Conservation (phyloP, 2,113 vertebrate genomes). For the Martes martes region DNA sequence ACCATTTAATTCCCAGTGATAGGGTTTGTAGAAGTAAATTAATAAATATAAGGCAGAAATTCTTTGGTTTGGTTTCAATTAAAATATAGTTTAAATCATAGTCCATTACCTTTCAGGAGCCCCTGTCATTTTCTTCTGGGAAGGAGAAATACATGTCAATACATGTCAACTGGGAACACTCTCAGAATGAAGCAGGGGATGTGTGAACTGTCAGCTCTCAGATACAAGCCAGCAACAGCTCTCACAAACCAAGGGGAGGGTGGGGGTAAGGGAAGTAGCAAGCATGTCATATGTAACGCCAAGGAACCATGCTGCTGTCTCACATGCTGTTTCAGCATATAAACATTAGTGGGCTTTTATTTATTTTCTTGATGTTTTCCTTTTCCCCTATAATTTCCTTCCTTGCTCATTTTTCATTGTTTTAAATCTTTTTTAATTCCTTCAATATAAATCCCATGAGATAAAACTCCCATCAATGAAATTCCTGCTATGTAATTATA, state of each 20-base stretch:
- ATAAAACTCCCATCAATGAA: background rate
- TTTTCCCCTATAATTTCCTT: background rate
- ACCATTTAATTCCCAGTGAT: background rate
- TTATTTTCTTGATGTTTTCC: background rate
- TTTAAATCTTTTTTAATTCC: background rate
- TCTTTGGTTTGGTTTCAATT: constrained; percentile 24
- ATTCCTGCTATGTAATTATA: background rate
- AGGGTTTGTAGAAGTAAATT: background rate
- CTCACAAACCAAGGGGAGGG: background rate
- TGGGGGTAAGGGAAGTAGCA: too few relatives aligned
- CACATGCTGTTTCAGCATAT: background rate
- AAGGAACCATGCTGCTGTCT: background rate
- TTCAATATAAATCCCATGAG: background rate
- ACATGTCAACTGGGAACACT: background rate
- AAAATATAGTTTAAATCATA: constrained; percentile 18
- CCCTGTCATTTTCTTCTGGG: background rate
- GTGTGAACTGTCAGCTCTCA: background rate
- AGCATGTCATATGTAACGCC: background rate
- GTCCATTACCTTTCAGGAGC: background rate
- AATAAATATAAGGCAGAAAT: background rate
- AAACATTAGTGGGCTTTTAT: background rate
- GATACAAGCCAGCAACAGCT: background rate
- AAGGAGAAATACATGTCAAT: constrained; percentile 1
- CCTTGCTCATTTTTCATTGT: background rate
- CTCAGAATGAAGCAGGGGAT: background rate